Evolutionary conservation across 2,113 vertebrate genomes (phyloP).

Genomic region (Centrocercus urophasianus): DNA sequence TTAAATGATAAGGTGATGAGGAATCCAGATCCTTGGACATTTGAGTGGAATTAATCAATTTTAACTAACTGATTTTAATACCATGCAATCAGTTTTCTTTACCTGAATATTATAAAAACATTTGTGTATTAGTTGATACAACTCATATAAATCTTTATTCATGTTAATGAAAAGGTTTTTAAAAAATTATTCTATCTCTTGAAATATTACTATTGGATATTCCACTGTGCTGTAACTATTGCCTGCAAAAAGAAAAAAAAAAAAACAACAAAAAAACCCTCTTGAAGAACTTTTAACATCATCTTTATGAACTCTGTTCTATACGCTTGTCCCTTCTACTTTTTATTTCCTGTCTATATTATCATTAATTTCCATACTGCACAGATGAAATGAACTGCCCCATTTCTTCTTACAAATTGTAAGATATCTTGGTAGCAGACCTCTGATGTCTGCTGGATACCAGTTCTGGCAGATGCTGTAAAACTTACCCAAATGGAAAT

Average conservation of each 20-base stretch:
- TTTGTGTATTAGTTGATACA: background rate
- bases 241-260: background rate
- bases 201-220: background rate
- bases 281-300: background rate
- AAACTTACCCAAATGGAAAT: background rate
- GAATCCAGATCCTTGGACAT: background rate
- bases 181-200: background rate
- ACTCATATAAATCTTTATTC: background rate
- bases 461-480: background rate
- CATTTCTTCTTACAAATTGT: background rate
- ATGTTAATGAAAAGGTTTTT: background rate
- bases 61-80: background rate
- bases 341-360: background rate
- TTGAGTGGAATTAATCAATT: background rate
- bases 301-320: background rate
- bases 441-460: background rate
- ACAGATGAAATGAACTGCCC: background rate
- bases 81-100: background rate
- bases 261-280: background rate
- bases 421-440: background rate
- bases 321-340: background rate
- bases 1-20: background rate
- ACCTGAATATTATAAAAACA: background rate
- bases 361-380: background rate
- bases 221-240: background rate